These are phyloP conservation scores for Tricholauxania praeusta DNA, from an alignment of 2,888 invertebrate genomes.

Conservation along the genomic window DNA sequence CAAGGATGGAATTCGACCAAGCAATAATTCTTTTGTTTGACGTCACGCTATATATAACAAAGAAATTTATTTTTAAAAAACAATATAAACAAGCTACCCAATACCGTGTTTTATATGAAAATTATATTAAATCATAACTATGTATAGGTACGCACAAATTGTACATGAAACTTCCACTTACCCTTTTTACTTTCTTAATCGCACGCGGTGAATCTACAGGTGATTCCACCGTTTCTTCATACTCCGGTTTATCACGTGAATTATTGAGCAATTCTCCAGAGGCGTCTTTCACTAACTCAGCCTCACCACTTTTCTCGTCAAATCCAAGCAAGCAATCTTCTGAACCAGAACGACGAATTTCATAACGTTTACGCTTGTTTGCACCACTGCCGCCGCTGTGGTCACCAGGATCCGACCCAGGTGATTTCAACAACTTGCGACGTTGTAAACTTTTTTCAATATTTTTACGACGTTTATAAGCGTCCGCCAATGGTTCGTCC, in stretches of 20 bases:
- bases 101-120: too few relatives aligned
- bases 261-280: neutral
- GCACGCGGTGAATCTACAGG: constrained; percentile 5
- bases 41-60: too few relatives aligned
- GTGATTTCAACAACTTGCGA: constrained; percentile 40
- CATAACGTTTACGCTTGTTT: constrained; percentile 46
- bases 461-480: neutral
- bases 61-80: too few relatives aligned
- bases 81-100: too few relatives aligned
- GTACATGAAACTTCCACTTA: constrained; percentile 22
- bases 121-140: too few relatives aligned
- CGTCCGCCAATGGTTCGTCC: neutral
- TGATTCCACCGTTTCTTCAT: constrained; percentile 7
- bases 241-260: neutral
- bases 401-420: constrained; percentile 23
- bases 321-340: constrained; percentile 50
- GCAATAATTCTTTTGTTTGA: too few relatives aligned
- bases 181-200: constrained; percentile 41
- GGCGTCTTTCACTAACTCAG: constrained; percentile 44
- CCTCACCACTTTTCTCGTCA: constrained; percentile 49
- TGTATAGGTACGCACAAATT: too few relatives aligned
- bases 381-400: constrained; percentile 1
- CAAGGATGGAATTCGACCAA: too few relatives aligned
- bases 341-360: constrained; percentile 46
- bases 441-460: constrained; percentile 22